These are phyloP conservation scores for Proisotoma minuta DNA, from an alignment of 2,888 invertebrate genomes.

Conservation along the genomic window DNA sequence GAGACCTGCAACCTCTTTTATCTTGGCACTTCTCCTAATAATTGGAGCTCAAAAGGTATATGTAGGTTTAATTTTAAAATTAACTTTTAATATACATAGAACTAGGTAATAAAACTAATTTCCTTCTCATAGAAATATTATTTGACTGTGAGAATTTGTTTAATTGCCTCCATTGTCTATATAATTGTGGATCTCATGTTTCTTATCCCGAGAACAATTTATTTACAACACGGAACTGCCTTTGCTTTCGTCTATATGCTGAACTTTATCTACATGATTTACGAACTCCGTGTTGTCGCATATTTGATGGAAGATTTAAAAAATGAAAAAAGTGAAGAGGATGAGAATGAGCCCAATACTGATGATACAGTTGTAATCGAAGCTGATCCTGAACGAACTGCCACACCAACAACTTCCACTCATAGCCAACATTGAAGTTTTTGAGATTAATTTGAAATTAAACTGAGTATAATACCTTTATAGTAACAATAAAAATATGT, in stretches of 20 bases:
- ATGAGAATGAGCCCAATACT: constrained; percentile 33
- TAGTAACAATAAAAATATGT: not conserved
- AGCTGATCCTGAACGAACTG: constrained; percentile 7
- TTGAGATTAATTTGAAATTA: not conserved
- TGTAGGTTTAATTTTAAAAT: constrained; percentile 1
- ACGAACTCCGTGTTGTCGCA: constrained; percentile 35
- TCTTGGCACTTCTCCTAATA: constrained; percentile 36
- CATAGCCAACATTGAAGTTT: not conserved
- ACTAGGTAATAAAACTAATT: not conserved
- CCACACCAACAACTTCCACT: not conserved
- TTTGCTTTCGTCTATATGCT: constrained; percentile 35
- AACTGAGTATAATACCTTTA: not conserved
- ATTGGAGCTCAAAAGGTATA: constrained; percentile 37
- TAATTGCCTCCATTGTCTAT: constrained; percentile 37
- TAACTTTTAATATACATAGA: not conserved
- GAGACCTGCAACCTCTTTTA: constrained; percentile 27
- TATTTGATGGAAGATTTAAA: constrained; percentile 28
- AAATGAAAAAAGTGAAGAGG: constrained; percentile 24
- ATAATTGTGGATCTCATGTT: constrained; percentile 38
- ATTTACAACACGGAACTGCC: constrained; percentile 35
- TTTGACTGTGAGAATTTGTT: constrained; percentile 30
- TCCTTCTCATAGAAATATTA: constrained; percentile 30
- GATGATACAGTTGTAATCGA: constrained; percentile 39
- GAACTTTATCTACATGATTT: constrained; percentile 38
- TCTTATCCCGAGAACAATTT: constrained; percentile 37